Conservation (phyloP, 1,140 invertebrate species). For the Melitaea cinxia region DNA sequence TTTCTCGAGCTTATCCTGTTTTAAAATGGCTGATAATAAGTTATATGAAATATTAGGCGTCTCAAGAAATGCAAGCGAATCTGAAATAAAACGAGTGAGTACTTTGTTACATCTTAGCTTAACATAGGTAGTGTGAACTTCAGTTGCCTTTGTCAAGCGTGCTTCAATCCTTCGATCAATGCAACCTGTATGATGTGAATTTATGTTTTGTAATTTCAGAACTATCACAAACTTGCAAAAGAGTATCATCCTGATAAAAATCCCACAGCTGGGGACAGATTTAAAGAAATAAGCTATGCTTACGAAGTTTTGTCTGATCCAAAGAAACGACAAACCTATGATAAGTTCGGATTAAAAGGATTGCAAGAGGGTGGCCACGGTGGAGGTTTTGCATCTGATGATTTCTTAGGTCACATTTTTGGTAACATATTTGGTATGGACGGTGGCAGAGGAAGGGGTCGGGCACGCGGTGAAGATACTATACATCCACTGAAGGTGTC, state of each 20-base stretch:
- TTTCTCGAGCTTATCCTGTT: slow-evolving; percentile 55
- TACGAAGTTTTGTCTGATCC: slow-evolving; percentile 92
- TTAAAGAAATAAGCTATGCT: slow-evolving; percentile 94
- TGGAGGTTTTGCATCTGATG: slow-evolving; percentile 82
- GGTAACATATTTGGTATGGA: slow-evolving; percentile 85
- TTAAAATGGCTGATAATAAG: slow-evolving; percentile 87
- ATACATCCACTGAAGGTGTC: slow-evolving; percentile 89
- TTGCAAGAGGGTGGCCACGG: slow-evolving; percentile 88
- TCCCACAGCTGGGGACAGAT: slow-evolving; percentile 90
- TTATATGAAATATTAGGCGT: slow-evolving; percentile 93
- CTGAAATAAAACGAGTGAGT: slow-evolving; percentile 94
- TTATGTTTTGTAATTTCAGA: slow-evolving; percentile 80
- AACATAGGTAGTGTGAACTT: slow-evolving; percentile 2
- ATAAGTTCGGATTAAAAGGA: slow-evolving; percentile 90
- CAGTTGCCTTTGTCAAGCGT: slow-evolving; percentile 38
- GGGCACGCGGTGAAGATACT: slow-evolving; percentile 85
- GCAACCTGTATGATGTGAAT: slow-evolving; percentile 27
- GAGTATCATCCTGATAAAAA: slow-evolving; percentile 95
- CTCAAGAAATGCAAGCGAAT: slow-evolving; percentile 86
- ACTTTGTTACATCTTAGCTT: slow-evolving; percentile 3
- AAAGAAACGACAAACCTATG: slow-evolving; percentile 87
- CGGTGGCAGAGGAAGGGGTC: slow-evolving; percentile 80
- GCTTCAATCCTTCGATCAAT: slow-evolving; percentile 42
- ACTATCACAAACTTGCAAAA: slow-evolving; percentile 92
- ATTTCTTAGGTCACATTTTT: slow-evolving; percentile 86